These are phyloP conservation scores for Phrynocephalus versicolor DNA, from an alignment of 2,113 vertebrate species.

Conservation along the genomic window DNA sequence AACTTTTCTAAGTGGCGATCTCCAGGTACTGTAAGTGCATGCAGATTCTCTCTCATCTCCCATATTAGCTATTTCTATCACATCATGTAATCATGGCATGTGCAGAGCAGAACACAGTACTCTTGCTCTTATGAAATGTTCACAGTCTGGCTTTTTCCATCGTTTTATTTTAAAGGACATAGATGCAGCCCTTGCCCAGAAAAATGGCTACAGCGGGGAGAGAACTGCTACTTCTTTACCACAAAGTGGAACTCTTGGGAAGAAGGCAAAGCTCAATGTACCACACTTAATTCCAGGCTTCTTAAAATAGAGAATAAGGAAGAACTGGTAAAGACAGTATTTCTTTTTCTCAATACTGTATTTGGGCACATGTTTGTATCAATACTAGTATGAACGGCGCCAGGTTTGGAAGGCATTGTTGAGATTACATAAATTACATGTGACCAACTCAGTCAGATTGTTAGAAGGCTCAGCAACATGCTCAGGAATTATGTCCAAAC, in stretches of 20 bases:
- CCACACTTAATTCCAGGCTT: slow-evolving; percentile 54
- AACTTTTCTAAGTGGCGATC: neutral
- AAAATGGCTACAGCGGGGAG: slow-evolving; percentile 63
- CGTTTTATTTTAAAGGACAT: slow-evolving; percentile 23
- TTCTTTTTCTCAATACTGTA: neutral
- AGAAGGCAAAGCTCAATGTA: slow-evolving; percentile 55
- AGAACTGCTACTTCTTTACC: slow-evolving; percentile 63
- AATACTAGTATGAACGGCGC: neutral
- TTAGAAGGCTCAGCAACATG: neutral
- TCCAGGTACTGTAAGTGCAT: too few species aligned
- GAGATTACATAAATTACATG: neutral
- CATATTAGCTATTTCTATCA: too few species aligned
- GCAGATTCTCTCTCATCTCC: too few species aligned
- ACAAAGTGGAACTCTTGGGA: slow-evolving; percentile 56
- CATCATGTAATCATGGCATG: neutral
- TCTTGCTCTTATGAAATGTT: neutral
- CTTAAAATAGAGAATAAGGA: slow-evolving; percentile 61
- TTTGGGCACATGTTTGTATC: neutral
- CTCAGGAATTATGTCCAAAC: neutral
- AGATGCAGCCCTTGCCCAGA: slow-evolving; percentile 65
- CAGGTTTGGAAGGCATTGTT: neutral
- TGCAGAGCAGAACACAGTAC: neutral
- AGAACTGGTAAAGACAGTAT: slow-evolving; percentile 63
- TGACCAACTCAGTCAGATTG: neutral
- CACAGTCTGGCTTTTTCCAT: neutral